These are phyloP conservation scores for Elephantulus edwardii DNA, from an alignment of 2,113 vertebrate species.

Conservation along the genomic window DNA sequence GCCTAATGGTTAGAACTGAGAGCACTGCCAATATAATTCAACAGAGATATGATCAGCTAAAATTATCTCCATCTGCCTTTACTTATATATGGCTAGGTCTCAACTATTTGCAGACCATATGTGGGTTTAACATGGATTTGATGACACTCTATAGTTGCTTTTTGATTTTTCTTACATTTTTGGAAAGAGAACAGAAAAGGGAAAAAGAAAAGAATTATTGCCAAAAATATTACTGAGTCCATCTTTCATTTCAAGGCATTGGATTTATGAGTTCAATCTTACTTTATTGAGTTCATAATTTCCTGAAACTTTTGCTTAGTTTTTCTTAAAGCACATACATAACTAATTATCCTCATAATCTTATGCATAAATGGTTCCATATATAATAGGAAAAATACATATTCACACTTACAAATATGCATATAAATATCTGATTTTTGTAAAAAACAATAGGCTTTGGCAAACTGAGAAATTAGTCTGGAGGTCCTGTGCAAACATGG, in stretches of 20 bases:
- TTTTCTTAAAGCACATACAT: slow-evolving; percentile 33
- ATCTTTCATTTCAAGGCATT: slow-evolving; percentile 57
- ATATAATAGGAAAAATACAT: not conserved
- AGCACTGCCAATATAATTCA: slow-evolving; percentile 29
- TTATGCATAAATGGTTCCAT: not conserved
- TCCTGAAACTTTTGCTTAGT: slow-evolving; percentile 62
- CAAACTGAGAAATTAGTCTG: not conserved
- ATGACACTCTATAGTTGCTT: slow-evolving; percentile 54
- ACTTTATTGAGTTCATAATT: slow-evolving; percentile 58
- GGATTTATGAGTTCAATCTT: slow-evolving; percentile 48
- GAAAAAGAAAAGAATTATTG: slow-evolving; percentile 65
- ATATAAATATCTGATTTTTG: not conserved
- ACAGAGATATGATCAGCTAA: slow-evolving; percentile 39
- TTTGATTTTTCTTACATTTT: slow-evolving; percentile 52
- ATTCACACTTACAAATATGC: not conserved
- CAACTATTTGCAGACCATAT: slow-evolving; percentile 74
- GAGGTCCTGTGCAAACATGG: not conserved
- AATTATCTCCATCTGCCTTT: slow-evolving; percentile 67
- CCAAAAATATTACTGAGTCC: slow-evolving; percentile 59
- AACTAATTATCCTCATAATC: slow-evolving; percentile 29
- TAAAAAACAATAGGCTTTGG: not conserved
- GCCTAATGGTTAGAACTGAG: not conserved
- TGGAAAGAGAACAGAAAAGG: slow-evolving; percentile 64
- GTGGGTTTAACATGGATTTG: slow-evolving; percentile 62
- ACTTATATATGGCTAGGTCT: slow-evolving; percentile 60